Evolutionary conservation across 1,140 invertebrate species (phyloP).

Genomic region (Cydia strobilella): DNA sequence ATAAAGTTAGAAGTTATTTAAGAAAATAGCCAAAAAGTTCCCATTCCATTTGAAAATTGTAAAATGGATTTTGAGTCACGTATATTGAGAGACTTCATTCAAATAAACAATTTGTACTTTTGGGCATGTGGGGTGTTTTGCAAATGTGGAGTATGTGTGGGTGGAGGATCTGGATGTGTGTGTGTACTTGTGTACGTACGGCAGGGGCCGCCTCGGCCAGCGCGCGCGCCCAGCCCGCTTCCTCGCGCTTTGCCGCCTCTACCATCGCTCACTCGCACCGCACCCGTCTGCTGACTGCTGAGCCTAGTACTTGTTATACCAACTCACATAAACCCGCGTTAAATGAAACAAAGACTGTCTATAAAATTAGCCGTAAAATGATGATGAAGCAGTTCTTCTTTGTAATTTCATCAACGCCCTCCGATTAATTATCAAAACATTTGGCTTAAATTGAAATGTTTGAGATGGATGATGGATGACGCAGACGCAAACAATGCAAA

Average conservation of each 20-base stretch:
- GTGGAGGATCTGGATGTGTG: too few species aligned
- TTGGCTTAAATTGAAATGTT: background rate
- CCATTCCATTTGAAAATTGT: too few species aligned
- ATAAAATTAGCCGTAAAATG: background rate
- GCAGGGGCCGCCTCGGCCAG: conserved; percentile 73
- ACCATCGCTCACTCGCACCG: conserved; percentile 92
- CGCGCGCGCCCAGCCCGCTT: conserved; percentile 84
- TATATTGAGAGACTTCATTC: too few species aligned
- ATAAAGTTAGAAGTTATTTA: too few species aligned
- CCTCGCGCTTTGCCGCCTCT: conserved; percentile 92
- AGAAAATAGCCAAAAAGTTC: too few species aligned
- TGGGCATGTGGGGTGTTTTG: too few species aligned
- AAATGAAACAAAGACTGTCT: background rate
- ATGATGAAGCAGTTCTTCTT: background rate
- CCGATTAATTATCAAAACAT: conserved; percentile 8
- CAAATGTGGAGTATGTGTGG: too few species aligned
- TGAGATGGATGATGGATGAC: too few species aligned
- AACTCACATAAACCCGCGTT: background rate
- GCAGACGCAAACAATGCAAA: background rate
- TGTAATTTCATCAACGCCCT: background rate
- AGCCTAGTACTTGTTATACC: background rate
- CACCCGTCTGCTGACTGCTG: conserved; percentile 77
- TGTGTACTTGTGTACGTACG: conserved; percentile 38
- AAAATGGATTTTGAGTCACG: too few species aligned
- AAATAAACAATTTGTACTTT: too few species aligned